These are phyloP conservation scores for Neotoma lepida DNA, from an alignment of 2,113 vertebrate genomes.

Conservation along the genomic window DNA sequence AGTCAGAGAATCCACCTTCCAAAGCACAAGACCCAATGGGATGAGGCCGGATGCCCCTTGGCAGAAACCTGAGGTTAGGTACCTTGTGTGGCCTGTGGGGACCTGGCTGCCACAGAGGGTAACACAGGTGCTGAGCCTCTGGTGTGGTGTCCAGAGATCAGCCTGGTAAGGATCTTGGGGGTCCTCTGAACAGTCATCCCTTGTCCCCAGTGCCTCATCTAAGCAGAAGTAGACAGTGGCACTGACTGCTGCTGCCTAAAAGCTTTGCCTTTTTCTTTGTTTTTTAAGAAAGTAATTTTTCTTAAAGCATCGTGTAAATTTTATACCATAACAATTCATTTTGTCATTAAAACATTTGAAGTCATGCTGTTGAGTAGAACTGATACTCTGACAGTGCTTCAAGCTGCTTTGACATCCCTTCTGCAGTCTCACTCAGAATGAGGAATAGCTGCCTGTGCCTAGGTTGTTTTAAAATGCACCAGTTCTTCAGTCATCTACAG, in stretches of 20 bases:
- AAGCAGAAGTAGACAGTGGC: background rate
- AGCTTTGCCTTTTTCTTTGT: background rate
- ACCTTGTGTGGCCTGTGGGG: background rate
- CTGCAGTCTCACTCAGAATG: background rate
- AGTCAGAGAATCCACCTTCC: background rate
- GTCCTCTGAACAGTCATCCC: background rate
- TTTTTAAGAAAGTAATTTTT: constrained; percentile 37
- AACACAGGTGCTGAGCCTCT: background rate
- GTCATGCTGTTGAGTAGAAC: background rate
- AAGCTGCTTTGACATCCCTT: background rate
- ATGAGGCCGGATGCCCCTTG: background rate
- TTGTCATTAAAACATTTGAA: constrained; percentile 16
- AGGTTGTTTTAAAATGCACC: background rate
- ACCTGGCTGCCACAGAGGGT: background rate
- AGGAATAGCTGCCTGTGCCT: background rate
- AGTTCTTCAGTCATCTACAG: constrained; percentile 19
- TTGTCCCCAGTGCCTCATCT: background rate
- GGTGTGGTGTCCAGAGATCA: background rate
- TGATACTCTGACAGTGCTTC: background rate
- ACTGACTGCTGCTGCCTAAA: background rate
- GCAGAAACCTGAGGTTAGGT: background rate
- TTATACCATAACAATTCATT: background rate
- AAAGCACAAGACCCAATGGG: background rate
- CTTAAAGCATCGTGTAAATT: background rate
- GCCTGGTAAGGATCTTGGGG: background rate